A percentile compares a stretch with the other conserved stretches of the same genome.
phyloP scores from a whole-genome alignment of 1,140 invertebrate genomes.

The Antheraea mylitta region DNA sequence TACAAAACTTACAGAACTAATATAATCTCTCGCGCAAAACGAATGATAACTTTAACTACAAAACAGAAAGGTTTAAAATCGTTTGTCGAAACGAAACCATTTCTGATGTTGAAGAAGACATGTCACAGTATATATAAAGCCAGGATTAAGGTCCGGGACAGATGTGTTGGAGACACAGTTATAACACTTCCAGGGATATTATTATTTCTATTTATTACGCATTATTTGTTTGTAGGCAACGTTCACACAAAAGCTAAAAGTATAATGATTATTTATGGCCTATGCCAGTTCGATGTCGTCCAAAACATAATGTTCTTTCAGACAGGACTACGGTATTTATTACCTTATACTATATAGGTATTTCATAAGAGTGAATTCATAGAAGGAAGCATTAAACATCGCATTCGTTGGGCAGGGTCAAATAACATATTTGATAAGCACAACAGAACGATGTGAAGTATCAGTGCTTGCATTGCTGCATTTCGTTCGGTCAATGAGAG shows the following conservation, averaged over 20 bases:
- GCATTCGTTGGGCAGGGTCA: too few relatives aligned
- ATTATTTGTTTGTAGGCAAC: neutral
- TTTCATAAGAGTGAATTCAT: too few relatives aligned
- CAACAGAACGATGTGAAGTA: too few relatives aligned
- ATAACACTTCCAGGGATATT: neutral
- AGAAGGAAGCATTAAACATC: too few relatives aligned
- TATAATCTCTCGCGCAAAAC: neutral
- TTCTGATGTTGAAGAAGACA: neutral
- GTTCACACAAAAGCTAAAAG: neutral
- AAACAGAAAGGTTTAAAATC: neutral
- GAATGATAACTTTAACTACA: neutral
- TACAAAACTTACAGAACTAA: slow-evolving; percentile 6
- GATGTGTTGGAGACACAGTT: neutral
- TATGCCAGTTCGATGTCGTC: too few relatives aligned
- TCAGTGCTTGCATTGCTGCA: too few relatives aligned
- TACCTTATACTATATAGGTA: too few relatives aligned
- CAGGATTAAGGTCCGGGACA: neutral
- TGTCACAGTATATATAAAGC: slow-evolving; percentile 3
- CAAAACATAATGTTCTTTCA: too few relatives aligned
- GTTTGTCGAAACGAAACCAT: neutral
- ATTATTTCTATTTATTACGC: neutral
- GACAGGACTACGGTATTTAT: too few relatives aligned
- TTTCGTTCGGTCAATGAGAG: too few relatives aligned
- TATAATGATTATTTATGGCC: too few relatives aligned
- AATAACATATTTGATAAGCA: too few relatives aligned